Percentiles rank a stretch among this genome's conserved stretches.
These are phyloP conservation scores for Teleopsis dalmanni DNA, from an alignment of 1,140 invertebrate species.

Conservation along the genomic window DNA sequence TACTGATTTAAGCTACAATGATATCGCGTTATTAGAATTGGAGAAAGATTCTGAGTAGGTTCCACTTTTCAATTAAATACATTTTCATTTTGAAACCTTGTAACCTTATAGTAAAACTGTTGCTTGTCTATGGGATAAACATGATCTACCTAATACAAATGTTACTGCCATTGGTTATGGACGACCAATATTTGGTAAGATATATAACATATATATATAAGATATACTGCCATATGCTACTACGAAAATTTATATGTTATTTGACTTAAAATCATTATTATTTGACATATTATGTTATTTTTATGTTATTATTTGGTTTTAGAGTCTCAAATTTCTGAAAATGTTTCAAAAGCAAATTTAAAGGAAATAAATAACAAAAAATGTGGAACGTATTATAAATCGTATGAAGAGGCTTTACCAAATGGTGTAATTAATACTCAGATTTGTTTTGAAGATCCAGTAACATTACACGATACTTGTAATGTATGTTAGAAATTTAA, in stretches of 20 bases:
- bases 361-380: conserved; percentile 15
- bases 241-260: too few species aligned
- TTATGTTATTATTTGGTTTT: too few species aligned
- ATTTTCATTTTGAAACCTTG: too few species aligned
- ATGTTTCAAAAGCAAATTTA: conserved; percentile 24
- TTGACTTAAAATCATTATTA: too few species aligned
- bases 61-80: background rate
- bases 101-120: conserved; percentile 9
- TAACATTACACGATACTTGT: conserved; percentile 54
- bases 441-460: conserved; percentile 52
- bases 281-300: too few species aligned
- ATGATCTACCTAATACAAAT: conserved; percentile 10
- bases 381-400: conserved; percentile 22
- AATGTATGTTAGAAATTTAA: too few species aligned
- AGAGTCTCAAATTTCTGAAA: too few species aligned
- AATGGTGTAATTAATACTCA: conserved; percentile 43
- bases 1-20: too few species aligned
- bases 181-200: conserved; percentile 26
- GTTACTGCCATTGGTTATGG: conserved; percentile 36
- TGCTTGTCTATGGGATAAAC: conserved; percentile 22
- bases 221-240: too few species aligned
- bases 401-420: conserved; percentile 13
- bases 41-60: conserved; percentile 10
- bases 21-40: conserved; percentile 35
- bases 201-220: too few species aligned